A percentile compares a stretch with the other conserved stretches of the same genome.
phyloP scores from a whole-genome alignment of 1,140 invertebrate species.

The Bilobella aurantiaca region DNA sequence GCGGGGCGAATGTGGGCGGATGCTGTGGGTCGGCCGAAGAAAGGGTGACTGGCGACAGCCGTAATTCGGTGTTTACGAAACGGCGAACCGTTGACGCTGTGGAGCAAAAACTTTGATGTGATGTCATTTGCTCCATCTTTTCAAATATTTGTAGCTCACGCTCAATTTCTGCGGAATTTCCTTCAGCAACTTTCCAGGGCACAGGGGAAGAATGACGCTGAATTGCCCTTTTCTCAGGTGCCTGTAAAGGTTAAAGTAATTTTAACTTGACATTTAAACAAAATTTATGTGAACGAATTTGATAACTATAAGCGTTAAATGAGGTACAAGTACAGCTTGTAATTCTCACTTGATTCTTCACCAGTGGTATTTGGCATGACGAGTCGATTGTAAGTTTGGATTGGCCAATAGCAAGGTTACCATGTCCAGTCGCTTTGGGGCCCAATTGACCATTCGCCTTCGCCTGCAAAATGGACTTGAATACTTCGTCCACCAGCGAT shows the following conservation, averaged over 20 bases:
- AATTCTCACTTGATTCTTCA: no score
- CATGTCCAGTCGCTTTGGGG: no score
- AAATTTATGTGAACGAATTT: no score
- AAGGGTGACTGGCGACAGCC: not conserved
- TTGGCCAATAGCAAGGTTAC: no score
- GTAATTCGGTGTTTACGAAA: constrained; percentile 2
- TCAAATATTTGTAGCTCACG: constrained; percentile 12
- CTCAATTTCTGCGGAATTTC: not conserved
- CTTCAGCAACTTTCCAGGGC: not conserved
- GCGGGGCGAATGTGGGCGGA: not conserved
- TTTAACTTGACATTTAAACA: no score
- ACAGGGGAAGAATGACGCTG: no score
- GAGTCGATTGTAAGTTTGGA: no score
- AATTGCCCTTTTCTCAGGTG: no score
- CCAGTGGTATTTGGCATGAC: no score
- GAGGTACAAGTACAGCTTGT: no score
- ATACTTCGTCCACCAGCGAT: not conserved
- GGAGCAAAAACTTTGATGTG: constrained; percentile 8
- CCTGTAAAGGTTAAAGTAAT: no score
- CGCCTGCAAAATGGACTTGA: not conserved
- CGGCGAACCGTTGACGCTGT: constrained; percentile 1
- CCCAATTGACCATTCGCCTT: not conserved
- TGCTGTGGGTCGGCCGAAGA: not conserved
- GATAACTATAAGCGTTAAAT: no score
- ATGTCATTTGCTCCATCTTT: constrained; percentile 8